Evolutionary conservation across 1,140 invertebrate genomes (phyloP).

Genomic region (Bombus confusus): DNA sequence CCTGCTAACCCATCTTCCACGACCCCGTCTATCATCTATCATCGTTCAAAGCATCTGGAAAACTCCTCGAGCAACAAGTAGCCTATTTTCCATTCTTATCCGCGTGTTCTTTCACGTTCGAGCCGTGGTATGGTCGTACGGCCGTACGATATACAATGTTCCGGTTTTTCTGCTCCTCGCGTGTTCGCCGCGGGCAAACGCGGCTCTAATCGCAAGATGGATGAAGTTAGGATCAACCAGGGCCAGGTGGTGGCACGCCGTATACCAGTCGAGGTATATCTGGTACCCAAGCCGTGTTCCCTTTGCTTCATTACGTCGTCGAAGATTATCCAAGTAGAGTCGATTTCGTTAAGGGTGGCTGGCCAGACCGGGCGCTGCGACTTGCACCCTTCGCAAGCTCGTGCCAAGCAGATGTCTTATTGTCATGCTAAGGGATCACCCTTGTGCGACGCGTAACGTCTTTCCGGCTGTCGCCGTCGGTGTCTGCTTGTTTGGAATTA

Average conservation of each 20-base stretch:
- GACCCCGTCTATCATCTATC: neutral
- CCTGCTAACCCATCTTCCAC: neutral
- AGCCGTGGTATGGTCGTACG: too few relatives aligned
- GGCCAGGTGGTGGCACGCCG: conserved; percentile 57
- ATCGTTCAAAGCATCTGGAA: neutral
- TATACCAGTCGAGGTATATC: neutral
- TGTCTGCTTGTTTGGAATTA: conserved; percentile 68
- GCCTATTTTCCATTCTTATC: neutral
- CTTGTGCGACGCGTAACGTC: conserved; percentile 67
- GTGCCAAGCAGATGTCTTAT: conserved; percentile 76
- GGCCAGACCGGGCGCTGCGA: conserved; percentile 54
- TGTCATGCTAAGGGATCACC: conserved; percentile 74
- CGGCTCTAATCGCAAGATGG: conserved; percentile 45
- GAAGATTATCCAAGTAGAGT: conserved; percentile 66
- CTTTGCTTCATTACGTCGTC: conserved; percentile 63
- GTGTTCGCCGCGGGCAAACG: neutral
- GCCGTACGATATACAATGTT: neutral
- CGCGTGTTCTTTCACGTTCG: neutral
- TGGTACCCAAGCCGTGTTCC: conserved; percentile 34
- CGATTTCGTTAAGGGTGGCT: conserved; percentile 69
- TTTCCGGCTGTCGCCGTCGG: conserved; percentile 61
- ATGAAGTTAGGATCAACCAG: conserved; percentile 53
- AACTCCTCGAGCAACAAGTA: neutral
- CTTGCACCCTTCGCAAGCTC: conserved; percentile 69
- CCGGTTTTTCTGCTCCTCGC: neutral